Evolutionary conservation across 2,113 vertebrate species (phyloP).

Genomic region (Macaca fascicularis): T2T-MFA8v1.1 NC_088391.1:91138501-91139000

Average conservation of each 20-base stretch:
- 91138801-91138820: background rate
- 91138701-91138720: background rate
- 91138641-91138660: background rate
- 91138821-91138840: background rate
- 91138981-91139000: too few relatives aligned
- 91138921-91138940: too few relatives aligned
- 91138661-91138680: background rate
- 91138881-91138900: too few relatives aligned
- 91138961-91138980: too few relatives aligned
- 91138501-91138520: background rate
- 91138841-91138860: background rate
- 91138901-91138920: too few relatives aligned
- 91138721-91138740: background rate
- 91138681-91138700: background rate
- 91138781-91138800: background rate
- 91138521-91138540: slow-evolving; percentile 26
- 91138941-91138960: too few relatives aligned
- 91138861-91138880: background rate
- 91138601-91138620: background rate
- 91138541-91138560: background rate
- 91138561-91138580: background rate
- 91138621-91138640: background rate
- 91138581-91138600: background rate
- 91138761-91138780: background rate
- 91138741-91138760: background rate